Percentiles rank a stretch among this genome's conserved stretches.
Conservation (phyloP, 2,888 invertebrate species). For the Euzophera pinguis region DNA sequence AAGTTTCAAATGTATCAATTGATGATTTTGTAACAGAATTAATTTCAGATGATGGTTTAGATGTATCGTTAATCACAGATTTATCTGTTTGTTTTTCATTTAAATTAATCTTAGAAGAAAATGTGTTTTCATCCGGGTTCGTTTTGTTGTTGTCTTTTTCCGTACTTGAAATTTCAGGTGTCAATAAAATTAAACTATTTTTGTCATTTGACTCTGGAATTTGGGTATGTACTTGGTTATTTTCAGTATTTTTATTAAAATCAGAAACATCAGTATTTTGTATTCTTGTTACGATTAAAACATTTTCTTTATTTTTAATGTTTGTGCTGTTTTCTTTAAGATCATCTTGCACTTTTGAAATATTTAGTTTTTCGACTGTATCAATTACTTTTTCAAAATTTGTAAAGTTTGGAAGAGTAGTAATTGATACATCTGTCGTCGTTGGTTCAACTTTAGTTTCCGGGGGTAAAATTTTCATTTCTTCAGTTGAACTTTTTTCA, state of each 20-base stretch:
- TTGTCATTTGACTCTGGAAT: conserved; percentile 29
- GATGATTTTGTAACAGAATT: not conserved
- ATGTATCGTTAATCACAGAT: not conserved
- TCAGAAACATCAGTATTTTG: not conserved
- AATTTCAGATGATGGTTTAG: not conserved
- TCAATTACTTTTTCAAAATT: conserved; percentile 20
- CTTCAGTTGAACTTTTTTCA: conserved; percentile 23
- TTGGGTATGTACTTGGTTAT: conserved; percentile 33
- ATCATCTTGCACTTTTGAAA: conserved; percentile 18
- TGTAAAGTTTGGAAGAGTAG: conserved; percentile 11
- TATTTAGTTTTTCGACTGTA: conserved; percentile 12
- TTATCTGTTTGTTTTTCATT: not conserved
- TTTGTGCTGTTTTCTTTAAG: conserved; percentile 15
- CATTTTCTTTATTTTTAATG: not conserved
- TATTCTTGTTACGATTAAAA: not conserved
- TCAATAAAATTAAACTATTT: conserved; percentile 11
- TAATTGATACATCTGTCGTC: conserved; percentile 20
- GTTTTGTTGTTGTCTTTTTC: not conserved
- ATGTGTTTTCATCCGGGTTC: not conserved
- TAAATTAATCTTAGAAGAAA: not conserved
- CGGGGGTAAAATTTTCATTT: conserved; percentile 27
- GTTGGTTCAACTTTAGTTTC: conserved; percentile 30
- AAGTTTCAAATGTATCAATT: not conserved
- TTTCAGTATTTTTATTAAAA: conserved; percentile 17
- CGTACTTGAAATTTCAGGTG: conserved; percentile 8